Percentiles rank a stretch among this genome's conserved stretches.
Evolutionary conservation across 2,888 invertebrate genomes (phyloP).

Genomic region (Thera obeliscata): DNA sequence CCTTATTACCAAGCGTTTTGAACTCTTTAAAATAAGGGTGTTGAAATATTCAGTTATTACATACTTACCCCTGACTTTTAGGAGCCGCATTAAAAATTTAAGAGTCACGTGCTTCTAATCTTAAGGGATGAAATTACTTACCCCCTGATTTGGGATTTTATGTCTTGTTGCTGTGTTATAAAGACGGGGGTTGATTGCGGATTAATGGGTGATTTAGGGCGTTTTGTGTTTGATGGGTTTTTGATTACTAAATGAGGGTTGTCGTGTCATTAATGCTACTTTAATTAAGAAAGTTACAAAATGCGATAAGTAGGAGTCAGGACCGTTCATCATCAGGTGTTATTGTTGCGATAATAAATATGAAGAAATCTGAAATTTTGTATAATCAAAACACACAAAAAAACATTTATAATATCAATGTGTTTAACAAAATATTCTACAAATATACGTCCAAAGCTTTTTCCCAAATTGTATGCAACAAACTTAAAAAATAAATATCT

Average conservation of each 20-base stretch:
- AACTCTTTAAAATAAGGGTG: conserved; percentile 13
- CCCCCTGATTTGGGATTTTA: conserved; percentile 28
- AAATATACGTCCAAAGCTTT: conserved; percentile 10
- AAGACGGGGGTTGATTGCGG: conserved; percentile 25
- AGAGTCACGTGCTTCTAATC: conserved; percentile 22
- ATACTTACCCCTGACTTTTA: conserved; percentile 29
- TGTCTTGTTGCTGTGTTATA: conserved; percentile 25
- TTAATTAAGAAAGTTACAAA: conserved; percentile 17
- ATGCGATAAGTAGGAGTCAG: background rate
- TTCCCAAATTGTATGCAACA: conserved; percentile 16
- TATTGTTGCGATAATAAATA: no score
- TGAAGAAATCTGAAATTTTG: no score
- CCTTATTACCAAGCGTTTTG: background rate
- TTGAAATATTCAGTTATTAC: conserved; percentile 26
- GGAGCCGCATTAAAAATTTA: conserved; percentile 31
- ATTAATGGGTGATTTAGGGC: conserved; percentile 8
- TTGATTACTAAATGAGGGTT: conserved; percentile 16
- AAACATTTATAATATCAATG: no score
- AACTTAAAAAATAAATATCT: conserved; percentile 26
- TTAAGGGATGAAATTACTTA: conserved; percentile 26
- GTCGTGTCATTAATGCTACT: conserved; percentile 10
- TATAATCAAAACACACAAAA: no score
- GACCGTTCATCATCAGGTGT: background rate
- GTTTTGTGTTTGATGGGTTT: conserved; percentile 12
- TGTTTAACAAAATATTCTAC: background rate